phyloP scores from a whole-genome alignment of 2,888 invertebrate genomes.

The Nephrotoma guestfalica region DNA sequence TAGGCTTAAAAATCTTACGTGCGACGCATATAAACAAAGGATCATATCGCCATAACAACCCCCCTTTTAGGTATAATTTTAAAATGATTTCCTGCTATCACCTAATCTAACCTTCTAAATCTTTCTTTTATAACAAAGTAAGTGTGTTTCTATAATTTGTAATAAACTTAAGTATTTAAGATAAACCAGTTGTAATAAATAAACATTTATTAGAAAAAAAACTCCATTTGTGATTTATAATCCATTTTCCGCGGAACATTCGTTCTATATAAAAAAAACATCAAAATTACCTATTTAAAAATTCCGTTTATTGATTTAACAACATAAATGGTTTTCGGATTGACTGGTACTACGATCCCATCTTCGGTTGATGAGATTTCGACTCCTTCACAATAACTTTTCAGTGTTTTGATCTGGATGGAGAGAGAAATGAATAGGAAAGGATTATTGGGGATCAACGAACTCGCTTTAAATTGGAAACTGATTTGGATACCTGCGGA shows the following conservation, averaged over 20 bases:
- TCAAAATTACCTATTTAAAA: not conserved
- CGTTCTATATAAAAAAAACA: not conserved
- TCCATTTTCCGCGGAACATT: too few species aligned
- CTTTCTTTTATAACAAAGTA: not conserved
- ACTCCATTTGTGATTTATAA: not conserved
- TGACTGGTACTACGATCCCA: slow-evolving; percentile 1
- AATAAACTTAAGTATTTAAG: not conserved
- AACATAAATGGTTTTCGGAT: not conserved
- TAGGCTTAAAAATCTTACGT: not conserved
- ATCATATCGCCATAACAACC: not conserved
- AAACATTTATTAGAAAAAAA: not conserved
- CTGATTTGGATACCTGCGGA: not conserved
- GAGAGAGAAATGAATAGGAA: not conserved
- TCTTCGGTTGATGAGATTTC: not conserved
- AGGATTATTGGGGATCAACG: not conserved
- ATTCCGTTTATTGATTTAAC: slow-evolving; percentile 2
- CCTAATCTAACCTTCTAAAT: not conserved
- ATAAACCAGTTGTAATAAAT: not conserved
- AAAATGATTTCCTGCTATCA: not conserved
- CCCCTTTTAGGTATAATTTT: not conserved
- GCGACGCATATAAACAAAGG: not conserved
- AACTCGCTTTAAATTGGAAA: not conserved
- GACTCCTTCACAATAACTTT: slow-evolving; percentile 8
- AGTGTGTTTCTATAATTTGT: not conserved
- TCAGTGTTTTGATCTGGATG: slow-evolving; percentile 4